Percentiles rank a stretch among this genome's conserved stretches.
Evolutionary conservation across 1,140 invertebrate species (phyloP).

Genomic region (Phocides pigmalion): DNA sequence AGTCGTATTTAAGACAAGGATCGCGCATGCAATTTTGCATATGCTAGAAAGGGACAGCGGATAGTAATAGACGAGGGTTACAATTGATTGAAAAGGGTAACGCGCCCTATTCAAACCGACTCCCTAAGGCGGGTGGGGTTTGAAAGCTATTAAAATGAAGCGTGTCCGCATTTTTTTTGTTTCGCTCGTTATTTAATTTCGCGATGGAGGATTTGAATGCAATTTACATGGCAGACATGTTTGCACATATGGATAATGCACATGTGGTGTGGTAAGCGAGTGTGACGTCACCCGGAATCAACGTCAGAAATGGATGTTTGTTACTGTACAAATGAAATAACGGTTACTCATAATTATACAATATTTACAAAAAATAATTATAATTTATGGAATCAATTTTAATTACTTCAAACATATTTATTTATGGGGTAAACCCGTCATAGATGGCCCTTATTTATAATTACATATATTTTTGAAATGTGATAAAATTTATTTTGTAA

Average conservation of each 20-base stretch:
- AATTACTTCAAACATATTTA: too few species aligned
- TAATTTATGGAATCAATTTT: too few species aligned
- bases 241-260: slow-evolving; percentile 40
- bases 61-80: slow-evolving; percentile 63
- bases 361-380: too few species aligned
- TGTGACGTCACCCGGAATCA: slow-evolving; percentile 17
- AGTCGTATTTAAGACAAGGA: slow-evolving; percentile 63
- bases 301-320: neutral
- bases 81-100: slow-evolving; percentile 74
- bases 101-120: slow-evolving; percentile 54
- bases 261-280: slow-evolving; percentile 14
- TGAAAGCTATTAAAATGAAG: slow-evolving; percentile 51
- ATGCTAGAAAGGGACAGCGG: slow-evolving; percentile 48
- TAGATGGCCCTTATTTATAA: too few species aligned
- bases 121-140: slow-evolving; percentile 64
- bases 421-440: too few species aligned
- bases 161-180: slow-evolving; percentile 69
- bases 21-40: slow-evolving; percentile 1
- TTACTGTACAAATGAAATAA: too few species aligned
- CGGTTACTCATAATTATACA: too few species aligned
- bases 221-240: slow-evolving; percentile 70
- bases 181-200: slow-evolving; percentile 77
- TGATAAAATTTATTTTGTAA: too few species aligned
- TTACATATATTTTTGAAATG: too few species aligned
- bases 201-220: slow-evolving; percentile 76